These are phyloP conservation scores for Sceloporus tristichus DNA, from an alignment of 2,113 vertebrate species.

Conservation along the genomic window DNA sequence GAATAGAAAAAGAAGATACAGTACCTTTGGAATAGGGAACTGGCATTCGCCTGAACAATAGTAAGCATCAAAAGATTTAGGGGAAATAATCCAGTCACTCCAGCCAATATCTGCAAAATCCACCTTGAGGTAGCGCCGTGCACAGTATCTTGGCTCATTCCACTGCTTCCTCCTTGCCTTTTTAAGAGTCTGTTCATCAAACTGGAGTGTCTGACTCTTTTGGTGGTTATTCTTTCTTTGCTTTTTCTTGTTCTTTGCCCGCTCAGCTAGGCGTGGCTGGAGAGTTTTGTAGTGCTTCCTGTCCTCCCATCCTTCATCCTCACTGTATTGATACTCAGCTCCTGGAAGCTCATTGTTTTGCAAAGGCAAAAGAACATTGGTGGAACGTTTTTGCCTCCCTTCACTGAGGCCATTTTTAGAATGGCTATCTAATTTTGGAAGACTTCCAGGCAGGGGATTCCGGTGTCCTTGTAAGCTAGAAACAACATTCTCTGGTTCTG, in stretches of 20 bases:
- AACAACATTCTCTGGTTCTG: slow-evolving; percentile 89
- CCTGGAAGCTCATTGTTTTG: slow-evolving; percentile 96
- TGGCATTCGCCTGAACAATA: slow-evolving; percentile 97
- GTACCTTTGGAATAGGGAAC: slow-evolving; percentile 98
- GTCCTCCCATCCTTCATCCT: slow-evolving; percentile 83
- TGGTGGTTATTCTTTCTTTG: slow-evolving; percentile 84
- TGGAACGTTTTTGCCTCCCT: slow-evolving; percentile 80
- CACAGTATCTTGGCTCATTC: slow-evolving; percentile 89
- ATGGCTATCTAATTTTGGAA: slow-evolving; percentile 61
- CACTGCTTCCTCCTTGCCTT: slow-evolving; percentile 94
- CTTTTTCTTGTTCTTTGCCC: slow-evolving; percentile 86
- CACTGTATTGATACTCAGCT: slow-evolving; percentile 84
- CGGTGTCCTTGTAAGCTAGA: slow-evolving; percentile 83
- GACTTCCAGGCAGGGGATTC: slow-evolving; percentile 60
- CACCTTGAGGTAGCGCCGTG: slow-evolving; percentile 93
- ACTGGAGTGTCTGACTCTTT: slow-evolving; percentile 90
- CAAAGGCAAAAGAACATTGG: slow-evolving; percentile 82
- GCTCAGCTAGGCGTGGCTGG: slow-evolving; percentile 81
- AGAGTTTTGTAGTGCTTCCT: slow-evolving; percentile 83
- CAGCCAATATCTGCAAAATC: slow-evolving; percentile 98
- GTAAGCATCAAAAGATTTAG: slow-evolving; percentile 95
- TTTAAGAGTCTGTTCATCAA: slow-evolving; percentile 93
- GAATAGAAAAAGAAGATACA: not conserved
- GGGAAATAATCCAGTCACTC: slow-evolving; percentile 99
- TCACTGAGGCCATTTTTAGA: slow-evolving; percentile 52